Base-by-base conservation (phyloP, 2,888 invertebrate genomes). In the Apomyelois bistriatella region DNA sequence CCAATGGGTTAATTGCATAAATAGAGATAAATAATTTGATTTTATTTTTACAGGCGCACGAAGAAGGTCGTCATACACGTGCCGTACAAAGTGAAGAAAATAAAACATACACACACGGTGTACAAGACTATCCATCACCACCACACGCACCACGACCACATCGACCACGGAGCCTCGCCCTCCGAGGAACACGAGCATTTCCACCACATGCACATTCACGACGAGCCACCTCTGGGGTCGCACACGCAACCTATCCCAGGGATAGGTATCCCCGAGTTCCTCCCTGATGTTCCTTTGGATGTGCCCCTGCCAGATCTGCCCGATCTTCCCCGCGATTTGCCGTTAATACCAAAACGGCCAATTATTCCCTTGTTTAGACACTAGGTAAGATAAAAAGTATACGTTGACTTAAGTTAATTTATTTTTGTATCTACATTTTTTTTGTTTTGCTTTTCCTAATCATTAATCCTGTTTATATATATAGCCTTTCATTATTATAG, bases 81-180 rank as follows among this genome's bases (percentile, higher is more conserved):
- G 13, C 94, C 94, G 0, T 92, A 92, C 68, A 92, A 92, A 62
- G 91, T 94, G 58, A 94, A 94, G 79, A 93, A 93, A 64, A 90
- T 94, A 58, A 94, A 94, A 64, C 94, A 94, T 70, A 93, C 93
- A 0, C 94, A 94, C 72, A 94, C 94, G 0, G 90, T 94, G n/a
- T 94, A 92, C 81, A 94, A 94, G 74, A 92, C 93, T 0, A 85
- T 94, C 37, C 92, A 93, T 46, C 92, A 92, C 57, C 85, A 92
- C 58, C 87, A 91, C 64, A 77, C 78, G 0, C 79, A 85, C 54
- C 85, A 79, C 58, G 86, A 85, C 2, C 72, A 65, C 28, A 59
- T 71, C 28, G 78, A 79, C 38, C 81, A 77, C 56, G 66, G 56
- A 0, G 60, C 70, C 3, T 63, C 80, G 0, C 74, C 82, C 0